Base-by-base conservation (phyloP, 2,113 vertebrate species). In the Numenius arquata region DNA sequence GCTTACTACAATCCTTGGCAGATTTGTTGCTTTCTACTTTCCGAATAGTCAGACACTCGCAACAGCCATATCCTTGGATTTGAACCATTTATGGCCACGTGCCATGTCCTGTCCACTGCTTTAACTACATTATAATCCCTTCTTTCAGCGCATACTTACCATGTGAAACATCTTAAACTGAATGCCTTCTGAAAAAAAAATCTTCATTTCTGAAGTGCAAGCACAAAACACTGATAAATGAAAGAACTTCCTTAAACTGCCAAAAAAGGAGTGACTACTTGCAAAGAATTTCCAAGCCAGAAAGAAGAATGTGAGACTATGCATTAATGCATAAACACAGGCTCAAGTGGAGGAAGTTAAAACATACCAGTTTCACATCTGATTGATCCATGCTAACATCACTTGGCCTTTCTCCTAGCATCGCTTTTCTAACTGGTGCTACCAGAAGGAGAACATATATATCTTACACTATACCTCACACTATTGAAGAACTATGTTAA, bases 401-500 rank as follows among this genome's bases (percentile, higher is more conserved):
- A 48, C 48, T 61, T 56, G 18, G 63, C 18, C 18, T 36, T 56
- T 77, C 29, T 47, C 62, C 32, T 36, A 3, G 27, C 38, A 34
- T 34, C 38, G 20, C 30, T 73, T 76, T 45, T 18, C 43, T 4
- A 73, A 36, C 2, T 55, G 52, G 17, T 71, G 32, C 11, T 72
- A 55, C 45, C 43, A 85, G 17, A 83, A 61, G 41, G 14, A 50
- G 38, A 77, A 61, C 9, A 59, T 1, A 1, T 6, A 11, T 47
- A 38, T 36, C 29, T 34, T 43, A 70, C 40, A 43, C 22, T 55
- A 2, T 53, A 41, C 41, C 40, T n/a, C 55, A 59, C 0, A 2
- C 5, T 53, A 30, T 10, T 2, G 1, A 50, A 62, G 26, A 67
- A 25, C 38, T 36, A 19, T 0, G 0, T 2, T 41, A 38, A 83